Evolutionary conservation across 2,888 invertebrate species (phyloP), one percentile per base, ranked within the genome.

Genomic region (Mimas tiliae): DNA sequence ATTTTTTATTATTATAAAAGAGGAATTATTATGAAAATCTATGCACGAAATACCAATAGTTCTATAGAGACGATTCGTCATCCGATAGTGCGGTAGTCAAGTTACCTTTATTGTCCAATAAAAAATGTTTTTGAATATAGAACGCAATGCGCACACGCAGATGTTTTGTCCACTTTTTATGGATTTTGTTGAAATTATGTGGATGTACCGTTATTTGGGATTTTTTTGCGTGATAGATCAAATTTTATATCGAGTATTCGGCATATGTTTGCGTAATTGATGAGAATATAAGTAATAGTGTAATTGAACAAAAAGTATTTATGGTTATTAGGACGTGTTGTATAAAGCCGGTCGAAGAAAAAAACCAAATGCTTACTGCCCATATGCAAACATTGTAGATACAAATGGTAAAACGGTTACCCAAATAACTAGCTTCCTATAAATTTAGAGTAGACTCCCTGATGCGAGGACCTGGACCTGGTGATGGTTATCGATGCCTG

Each of bases 151-250:
- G 79, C 78, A 72, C 78, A 83, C 86, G 91, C 91, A 91, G 90
- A 88, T 91, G 91, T 84, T 86, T 83, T 86, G 85, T 85, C 85
- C 86, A 82, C 85, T 90, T 92, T 87, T 82, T 93, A 79, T 87
- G 73, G 68, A 72, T 77, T 85, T 86, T 84, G 87, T 87, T 86
- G 86, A 84, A 86, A 82, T 84, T 79, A 82, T 75, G 78, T 58
- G 77, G 72, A 66, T 50, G 78, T 85, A 81, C 88, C 88, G 90
- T 88, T 90, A 89, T 81, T 79, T 74, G 67, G 68, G 68, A 76
- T 68, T 73, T 75, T 83, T 81, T 82, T 83, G 75, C 76, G 69
- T 76, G 79, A 86, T 86, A 76, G 75, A 82, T 82, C 79, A 81
- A 82, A 78, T 79, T 85, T 81, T 84, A 84, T 83, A 83, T 84